Evolutionary conservation across 2,888 invertebrate species (phyloP).

Genomic region (Antheraea assamensis): DNA sequence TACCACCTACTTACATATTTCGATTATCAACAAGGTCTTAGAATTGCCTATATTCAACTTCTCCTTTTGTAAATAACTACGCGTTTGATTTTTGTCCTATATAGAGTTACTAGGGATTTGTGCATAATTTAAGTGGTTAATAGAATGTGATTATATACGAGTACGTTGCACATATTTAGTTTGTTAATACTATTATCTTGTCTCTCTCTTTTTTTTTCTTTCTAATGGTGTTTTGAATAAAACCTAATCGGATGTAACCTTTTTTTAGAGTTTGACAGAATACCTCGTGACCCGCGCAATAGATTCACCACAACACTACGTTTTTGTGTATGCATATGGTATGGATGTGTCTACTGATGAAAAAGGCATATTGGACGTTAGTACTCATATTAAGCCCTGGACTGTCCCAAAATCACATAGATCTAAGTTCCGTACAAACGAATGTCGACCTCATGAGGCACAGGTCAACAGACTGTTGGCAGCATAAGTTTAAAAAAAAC

Average conservation of each 20-base stretch:
- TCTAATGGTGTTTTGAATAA: no score
- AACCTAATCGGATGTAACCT: neutral
- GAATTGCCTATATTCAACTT: neutral
- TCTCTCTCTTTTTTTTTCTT: no score
- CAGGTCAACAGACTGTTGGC: no score
- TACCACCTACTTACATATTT: slow-evolving; percentile 31
- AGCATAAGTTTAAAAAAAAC: no score
- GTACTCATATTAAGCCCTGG: slow-evolving; percentile 24
- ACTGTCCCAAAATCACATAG: no score
- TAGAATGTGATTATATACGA: neutral
- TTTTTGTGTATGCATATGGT: slow-evolving; percentile 65
- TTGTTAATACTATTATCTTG: no score
- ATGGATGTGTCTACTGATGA: slow-evolving; percentile 46
- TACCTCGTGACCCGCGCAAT: slow-evolving; percentile 66
- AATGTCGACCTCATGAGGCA: no score
- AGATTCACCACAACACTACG: slow-evolving; percentile 66
- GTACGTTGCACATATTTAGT: neutral
- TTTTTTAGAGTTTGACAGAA: slow-evolving; percentile 58
- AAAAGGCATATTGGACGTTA: slow-evolving; percentile 40
- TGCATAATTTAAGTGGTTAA: neutral
- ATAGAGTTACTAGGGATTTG: no score
- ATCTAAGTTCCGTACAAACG: no score
- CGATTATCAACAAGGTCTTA: neutral
- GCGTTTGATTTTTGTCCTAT: neutral
- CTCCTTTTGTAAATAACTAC: neutral